Base-by-base conservation (phyloP, 2,888 invertebrate genomes). In the Rhabditophanes sp. region DNA sequence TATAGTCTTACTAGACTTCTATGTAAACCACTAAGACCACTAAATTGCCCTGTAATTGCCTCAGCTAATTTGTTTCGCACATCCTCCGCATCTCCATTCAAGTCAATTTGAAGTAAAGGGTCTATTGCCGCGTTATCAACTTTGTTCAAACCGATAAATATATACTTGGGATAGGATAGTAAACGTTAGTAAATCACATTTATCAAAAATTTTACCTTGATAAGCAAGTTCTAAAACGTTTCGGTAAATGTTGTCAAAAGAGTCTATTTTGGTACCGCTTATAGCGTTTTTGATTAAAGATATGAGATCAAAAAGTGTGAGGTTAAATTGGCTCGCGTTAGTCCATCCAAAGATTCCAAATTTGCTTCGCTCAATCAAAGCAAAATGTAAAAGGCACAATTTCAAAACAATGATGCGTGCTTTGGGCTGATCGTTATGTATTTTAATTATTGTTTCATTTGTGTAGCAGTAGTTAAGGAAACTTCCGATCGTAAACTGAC, bases 301-400 rank as follows among this genome's bases (percentile, higher is more conserved):
- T 22, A 14, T 18, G 18, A 16, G 3, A 9, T 9, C 4, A 21
- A n/a, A 14, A 7, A 35, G 9, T 5, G 32, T 17, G 22, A 41
- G 37, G 29, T 44, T 48, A 15, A 44, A 42, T 9, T 48, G 25
- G n/a, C 20, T 30, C 9, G 37, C 26, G n/a, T 15, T 24, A 7
- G 42, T 25, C 25, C 41, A 45, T 12, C 50, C 45, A 24, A 44
- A 50, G 12, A 46, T 28, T 2, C 40, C 39, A 20, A 38, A 45
- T 8, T 34, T 33, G n/a, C 12, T 30, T 12, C 45, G 46, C 30
- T 45, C 29, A 6, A 42, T 17, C 5, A 50, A 19, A n/a, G 22
- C 26, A 18, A 34, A 47, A 25, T 45, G 45, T 16, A 45, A 45
- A 23, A 48, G 50, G 25, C 49, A 45, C 17, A 45, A 44, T 25